These are phyloP conservation scores for Phacellophora camtschatica DNA, from an alignment of 30 jellyfish, hydroid and myxozoan species.

Conservation along the genomic window DNA sequence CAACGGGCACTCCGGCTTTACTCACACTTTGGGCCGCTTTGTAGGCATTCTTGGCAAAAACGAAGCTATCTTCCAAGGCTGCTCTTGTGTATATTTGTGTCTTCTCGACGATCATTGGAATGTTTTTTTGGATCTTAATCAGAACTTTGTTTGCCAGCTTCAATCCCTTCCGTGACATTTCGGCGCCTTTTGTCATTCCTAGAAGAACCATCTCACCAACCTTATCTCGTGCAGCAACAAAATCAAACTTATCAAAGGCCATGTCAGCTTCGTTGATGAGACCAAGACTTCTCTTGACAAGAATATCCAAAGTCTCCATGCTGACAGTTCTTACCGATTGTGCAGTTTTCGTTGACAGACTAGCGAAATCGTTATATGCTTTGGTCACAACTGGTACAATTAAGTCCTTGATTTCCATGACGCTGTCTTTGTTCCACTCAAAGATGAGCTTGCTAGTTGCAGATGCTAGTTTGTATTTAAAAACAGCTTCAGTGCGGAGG, in stretches of 20 bases:
- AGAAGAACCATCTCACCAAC: constrained; percentile 35
- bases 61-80: not conserved
- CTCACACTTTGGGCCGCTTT: constrained; percentile 67
- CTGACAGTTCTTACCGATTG: constrained; percentile 18
- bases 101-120: constrained; percentile 31
- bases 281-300: not conserved
- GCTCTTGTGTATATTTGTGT: not conserved
- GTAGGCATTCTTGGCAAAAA: constrained; percentile 27
- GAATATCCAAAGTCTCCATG: constrained; percentile 2
- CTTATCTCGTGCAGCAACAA: constrained; percentile 58
- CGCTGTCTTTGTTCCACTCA: constrained; percentile 85
- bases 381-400: constrained; percentile 29
- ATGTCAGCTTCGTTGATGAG: constrained; percentile 50
- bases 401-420: constrained; percentile 15
- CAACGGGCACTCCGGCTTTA: constrained; percentile 84
- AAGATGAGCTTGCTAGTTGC: constrained; percentile 65
- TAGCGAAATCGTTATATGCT: not conserved
- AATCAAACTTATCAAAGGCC: constrained; percentile 59
- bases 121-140: constrained; percentile 28
- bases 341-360: not conserved
- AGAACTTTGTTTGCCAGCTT: constrained; percentile 24
- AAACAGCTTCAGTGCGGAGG: constrained; percentile 57
- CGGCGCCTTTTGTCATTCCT: constrained; percentile 12
- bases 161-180: constrained; percentile 25
- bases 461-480: constrained; percentile 71